Base-by-base conservation (phyloP, 2,888 invertebrate genomes). In the Oxystoma pomonae region DNA sequence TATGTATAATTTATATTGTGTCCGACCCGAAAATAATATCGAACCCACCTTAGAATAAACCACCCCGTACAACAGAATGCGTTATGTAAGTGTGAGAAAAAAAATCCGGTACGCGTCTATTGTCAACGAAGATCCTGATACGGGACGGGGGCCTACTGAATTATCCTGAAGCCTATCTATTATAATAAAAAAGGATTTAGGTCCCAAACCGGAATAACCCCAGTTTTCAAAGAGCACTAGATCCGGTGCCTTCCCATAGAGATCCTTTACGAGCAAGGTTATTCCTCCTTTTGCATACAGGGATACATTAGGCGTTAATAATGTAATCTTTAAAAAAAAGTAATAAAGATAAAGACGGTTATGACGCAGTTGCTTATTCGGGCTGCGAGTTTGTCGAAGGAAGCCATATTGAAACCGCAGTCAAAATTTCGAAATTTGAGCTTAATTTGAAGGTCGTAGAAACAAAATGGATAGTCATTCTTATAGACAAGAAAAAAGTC, bases 21-120 rank as follows among this genome's bases (percentile, higher is more conserved):
- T n/a, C n/a, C n/a, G n/a, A n/a, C n/a, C n/a, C n/a, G n/a, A n/a
- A n/a, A n/a, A n/a, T n/a, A n/a, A n/a, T n/a, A n/a, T n/a, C n/a
- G n/a, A n/a, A n/a, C 35, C 35, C 35, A 7, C 35, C 5, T 35
- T 35, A 12, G 12, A 3, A 12, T 12, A 35, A 35, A 35, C 35
- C 35, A 35, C 35, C 35, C 35, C 35, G 35, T 35, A 35, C 35
- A 35, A 7, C 3, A 35, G 12, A 35, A 35, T 35, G 35, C 35
- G 35, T 35, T 35, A 35, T 3, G n/a, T n/a, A 7, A 35, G 35
- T 57, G 57, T 57, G 57, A 57, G 57, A 57, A 57, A 57, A 57
- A 57, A 57, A 57, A 35, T 35, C 35, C 35, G 35, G 35, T 35
- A 12, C 35, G 35, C 12, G 3, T 12, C 35, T 35, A 35, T 35